Conservation (phyloP, 2,797 vertebrate genomes). For the Phyllotis vaccarum region DNA sequence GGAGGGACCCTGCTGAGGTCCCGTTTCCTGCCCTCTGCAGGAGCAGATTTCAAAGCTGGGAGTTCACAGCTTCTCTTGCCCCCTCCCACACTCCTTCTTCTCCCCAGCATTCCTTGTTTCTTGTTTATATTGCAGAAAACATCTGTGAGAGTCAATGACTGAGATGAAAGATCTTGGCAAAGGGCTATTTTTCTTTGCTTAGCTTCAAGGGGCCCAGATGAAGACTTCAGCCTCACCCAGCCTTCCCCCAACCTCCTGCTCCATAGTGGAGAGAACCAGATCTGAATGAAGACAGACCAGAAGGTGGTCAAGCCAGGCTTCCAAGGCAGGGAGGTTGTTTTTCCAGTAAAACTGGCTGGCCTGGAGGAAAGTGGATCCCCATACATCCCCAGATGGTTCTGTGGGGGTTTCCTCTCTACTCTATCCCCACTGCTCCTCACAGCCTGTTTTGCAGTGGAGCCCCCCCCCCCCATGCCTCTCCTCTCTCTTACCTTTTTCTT, state of each 20-base stretch:
- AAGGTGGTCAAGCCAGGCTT: conserved; percentile 79
- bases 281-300: conserved; percentile 82
- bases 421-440: not conserved
- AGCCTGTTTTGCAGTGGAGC: too few species aligned
- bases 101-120: conserved; percentile 85
- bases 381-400: not conserved
- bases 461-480: too few species aligned
- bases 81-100: conserved; percentile 60
- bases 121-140: conserved; percentile 89
- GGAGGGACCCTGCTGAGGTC: conserved; percentile 45
- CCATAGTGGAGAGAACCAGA: conserved; percentile 83
- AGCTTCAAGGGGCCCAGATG: conserved; percentile 84
- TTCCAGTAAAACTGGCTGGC: conserved; percentile 78
- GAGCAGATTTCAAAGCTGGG: conserved; percentile 75
- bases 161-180: conserved; percentile 88
- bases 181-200: conserved; percentile 85
- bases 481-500: not conserved
- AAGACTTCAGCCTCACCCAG: conserved; percentile 75
- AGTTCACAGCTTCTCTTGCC: conserved; percentile 72
- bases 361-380: not conserved
- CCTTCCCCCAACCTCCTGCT: conserved; percentile 47
- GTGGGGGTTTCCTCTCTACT: not conserved
- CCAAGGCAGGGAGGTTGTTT: conserved; percentile 85
- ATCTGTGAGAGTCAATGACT: conserved; percentile 85
- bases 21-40: conserved; percentile 65